Conservation (phyloP, 2,113 vertebrate species). For the Pygoscelis antarcticus region DNA sequence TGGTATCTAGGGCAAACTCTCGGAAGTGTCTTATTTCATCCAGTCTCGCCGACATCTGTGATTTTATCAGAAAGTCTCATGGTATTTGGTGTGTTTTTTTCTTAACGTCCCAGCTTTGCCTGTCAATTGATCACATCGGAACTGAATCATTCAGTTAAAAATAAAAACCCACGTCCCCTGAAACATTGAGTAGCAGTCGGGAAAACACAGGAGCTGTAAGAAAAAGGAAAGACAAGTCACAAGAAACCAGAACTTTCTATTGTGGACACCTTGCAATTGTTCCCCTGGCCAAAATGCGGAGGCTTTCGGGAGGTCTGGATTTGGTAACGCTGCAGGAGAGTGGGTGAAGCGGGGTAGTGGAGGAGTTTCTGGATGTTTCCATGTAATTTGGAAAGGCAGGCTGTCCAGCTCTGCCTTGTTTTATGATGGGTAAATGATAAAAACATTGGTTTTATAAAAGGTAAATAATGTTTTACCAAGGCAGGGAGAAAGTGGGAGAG, state of each 20-base stretch:
- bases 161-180: background rate
- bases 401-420: background rate
- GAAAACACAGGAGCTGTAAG: background rate
- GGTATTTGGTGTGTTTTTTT: slow-evolving; percentile 12
- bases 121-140: background rate
- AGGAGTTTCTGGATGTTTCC: background rate
- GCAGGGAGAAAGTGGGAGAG: background rate
- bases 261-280: fast-evolving
- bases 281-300: background rate
- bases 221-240: background rate
- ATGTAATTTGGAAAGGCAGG: background rate
- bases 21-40: slow-evolving; percentile 12
- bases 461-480: background rate
- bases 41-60: background rate
- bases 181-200: background rate
- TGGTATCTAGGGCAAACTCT: slow-evolving; percentile 33
- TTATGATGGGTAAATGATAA: background rate
- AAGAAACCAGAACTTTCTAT: background rate
- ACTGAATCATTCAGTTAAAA: slow-evolving; percentile 6
- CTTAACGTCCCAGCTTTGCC: background rate
- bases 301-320: background rate
- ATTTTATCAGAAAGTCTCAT: slow-evolving; percentile 33
- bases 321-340: background rate
- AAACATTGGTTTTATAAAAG: background rate
- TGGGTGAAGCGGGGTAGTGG: background rate